A percentile compares a stretch with the other conserved stretches of the same genome.
Evolutionary conservation across 2,113 vertebrate species (phyloP).

Genomic region (Heterotis niloticus): DNA sequence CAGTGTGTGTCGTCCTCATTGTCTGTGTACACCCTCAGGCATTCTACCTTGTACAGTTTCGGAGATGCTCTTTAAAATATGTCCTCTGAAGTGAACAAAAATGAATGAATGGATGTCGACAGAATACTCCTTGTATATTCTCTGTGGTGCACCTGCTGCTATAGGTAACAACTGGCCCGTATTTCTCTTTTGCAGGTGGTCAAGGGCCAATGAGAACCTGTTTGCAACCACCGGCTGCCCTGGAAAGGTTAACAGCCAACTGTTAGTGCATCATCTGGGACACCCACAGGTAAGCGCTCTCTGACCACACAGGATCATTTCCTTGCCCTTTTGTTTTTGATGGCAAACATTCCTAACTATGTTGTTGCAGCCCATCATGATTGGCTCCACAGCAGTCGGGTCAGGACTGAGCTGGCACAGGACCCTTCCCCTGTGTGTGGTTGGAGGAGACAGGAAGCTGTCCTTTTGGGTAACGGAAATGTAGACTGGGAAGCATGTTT

Average conservation of each 20-base stretch:
- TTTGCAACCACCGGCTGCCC: slow-evolving; percentile 92
- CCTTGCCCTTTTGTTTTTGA: background rate
- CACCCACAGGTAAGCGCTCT: slow-evolving; percentile 80
- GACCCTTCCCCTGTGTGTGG: slow-evolving; percentile 83
- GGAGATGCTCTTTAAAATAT: too few relatives aligned
- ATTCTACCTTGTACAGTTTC: too few relatives aligned
- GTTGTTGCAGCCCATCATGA: slow-evolving; percentile 75
- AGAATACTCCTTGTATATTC: background rate
- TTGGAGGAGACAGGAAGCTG: slow-evolving; percentile 86
- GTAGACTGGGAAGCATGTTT: slow-evolving; percentile 54
- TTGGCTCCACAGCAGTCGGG: slow-evolving; percentile 76
- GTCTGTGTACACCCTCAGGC: background rate
- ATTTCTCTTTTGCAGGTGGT: slow-evolving; percentile 73
- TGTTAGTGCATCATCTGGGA: slow-evolving; percentile 89
- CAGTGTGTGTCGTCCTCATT: background rate
- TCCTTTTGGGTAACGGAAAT: slow-evolving; percentile 95
- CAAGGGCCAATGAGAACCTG: slow-evolving; percentile 81
- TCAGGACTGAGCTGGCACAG: slow-evolving; percentile 92
- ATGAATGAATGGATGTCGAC: background rate
- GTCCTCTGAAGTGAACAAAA: background rate
- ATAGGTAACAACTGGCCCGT: background rate
- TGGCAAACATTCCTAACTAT: background rate
- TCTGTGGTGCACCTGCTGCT: slow-evolving; percentile 2
- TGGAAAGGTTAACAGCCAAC: slow-evolving; percentile 83
- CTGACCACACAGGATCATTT: background rate